Base-by-base conservation (phyloP, 2,113 vertebrate species). In the Erpornis zantholeuca region DNA sequence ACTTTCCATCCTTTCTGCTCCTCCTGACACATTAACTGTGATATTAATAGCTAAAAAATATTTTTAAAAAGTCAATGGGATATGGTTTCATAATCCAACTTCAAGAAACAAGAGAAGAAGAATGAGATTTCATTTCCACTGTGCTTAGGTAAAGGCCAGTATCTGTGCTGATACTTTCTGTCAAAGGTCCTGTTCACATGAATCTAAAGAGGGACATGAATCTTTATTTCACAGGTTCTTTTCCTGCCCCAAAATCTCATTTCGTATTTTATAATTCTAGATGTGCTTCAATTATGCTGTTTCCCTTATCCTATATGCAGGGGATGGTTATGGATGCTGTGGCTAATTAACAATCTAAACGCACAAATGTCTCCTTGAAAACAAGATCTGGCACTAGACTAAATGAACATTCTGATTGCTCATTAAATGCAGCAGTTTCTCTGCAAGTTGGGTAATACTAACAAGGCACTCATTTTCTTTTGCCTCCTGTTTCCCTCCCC, bases 381-480 rank as follows among this genome's bases (percentile, higher is more conserved):
- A 96, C 73, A 95, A 95, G 93, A 83, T 93, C 95, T 97, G 90
- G 85, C 90, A 95, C 79, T 88, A 91, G 45, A 82, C 88, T 82
- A 96, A 96, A 93, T 92, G 93, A 96, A 78, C 93, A 96, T 88
- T 95, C 86, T 96, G 93, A 95, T 88, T 96, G 80, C 93, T 96
- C 77, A 91, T 95, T 97, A 97, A 88, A 92, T 64, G 92, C 82
- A 84, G 82, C 28, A 75, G 33, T 86, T 93, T 88, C 90, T 71
- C 82, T 88, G 56, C 76, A 86, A 80, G 76, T 75, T 7, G 7
- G 53, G 53, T 82, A 84, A 91, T 71, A 87, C 65, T 94, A 90
- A 86, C 61, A 95, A 88, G 69, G 8, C 33, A 38, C 13, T 56
- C 1, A 19, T 53, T 87, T 82, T 86, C 44, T 84, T 86, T 61